These are phyloP conservation scores for Abscondita cerata DNA, from an alignment of 2,888 invertebrate genomes.

Conservation along the genomic window DNA sequence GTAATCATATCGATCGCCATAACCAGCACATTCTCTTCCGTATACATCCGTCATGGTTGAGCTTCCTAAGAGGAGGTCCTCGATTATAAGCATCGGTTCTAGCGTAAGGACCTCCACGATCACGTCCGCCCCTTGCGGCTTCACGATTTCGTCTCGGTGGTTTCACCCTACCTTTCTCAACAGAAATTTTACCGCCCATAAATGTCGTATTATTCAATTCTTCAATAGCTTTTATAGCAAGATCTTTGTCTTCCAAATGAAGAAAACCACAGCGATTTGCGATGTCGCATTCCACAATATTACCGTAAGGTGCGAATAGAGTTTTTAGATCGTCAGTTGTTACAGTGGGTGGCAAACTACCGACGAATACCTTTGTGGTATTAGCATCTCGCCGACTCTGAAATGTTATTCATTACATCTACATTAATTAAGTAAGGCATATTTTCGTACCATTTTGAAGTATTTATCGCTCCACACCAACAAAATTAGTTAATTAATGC, in stretches of 20 bases:
- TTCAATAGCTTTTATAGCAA: slow-evolving; percentile 82
- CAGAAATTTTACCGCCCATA: slow-evolving; percentile 84
- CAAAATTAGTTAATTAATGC: too few species aligned
- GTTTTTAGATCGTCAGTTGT: slow-evolving; percentile 82
- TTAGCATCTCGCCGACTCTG: slow-evolving; percentile 54
- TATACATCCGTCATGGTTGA: slow-evolving; percentile 21
- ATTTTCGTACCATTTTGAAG: slow-evolving; percentile 10
- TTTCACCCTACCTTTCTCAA: slow-evolving; percentile 83
- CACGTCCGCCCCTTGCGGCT: slow-evolving; percentile 61
- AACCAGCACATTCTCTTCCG: slow-evolving; percentile 22
- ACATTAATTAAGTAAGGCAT: not conserved
- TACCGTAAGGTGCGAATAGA: slow-evolving; percentile 85
- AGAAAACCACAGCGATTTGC: slow-evolving; percentile 95
- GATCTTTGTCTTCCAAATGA: slow-evolving; percentile 83
- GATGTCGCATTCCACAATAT: slow-evolving; percentile 92
- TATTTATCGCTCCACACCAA: not conserved
- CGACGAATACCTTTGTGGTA: slow-evolving; percentile 85
- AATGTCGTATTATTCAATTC: slow-evolving; percentile 82
- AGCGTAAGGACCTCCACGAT: slow-evolving; percentile 54
- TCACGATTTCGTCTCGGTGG: slow-evolving; percentile 66
- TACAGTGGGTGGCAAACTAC: slow-evolving; percentile 86
- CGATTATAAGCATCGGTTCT: slow-evolving; percentile 47
- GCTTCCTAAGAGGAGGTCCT: slow-evolving; percentile 43
- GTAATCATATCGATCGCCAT: slow-evolving; percentile 52
- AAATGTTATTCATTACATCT: not conserved